Base-by-base conservation (phyloP, 1,140 invertebrate species). In the Eueides isabella region DNA sequence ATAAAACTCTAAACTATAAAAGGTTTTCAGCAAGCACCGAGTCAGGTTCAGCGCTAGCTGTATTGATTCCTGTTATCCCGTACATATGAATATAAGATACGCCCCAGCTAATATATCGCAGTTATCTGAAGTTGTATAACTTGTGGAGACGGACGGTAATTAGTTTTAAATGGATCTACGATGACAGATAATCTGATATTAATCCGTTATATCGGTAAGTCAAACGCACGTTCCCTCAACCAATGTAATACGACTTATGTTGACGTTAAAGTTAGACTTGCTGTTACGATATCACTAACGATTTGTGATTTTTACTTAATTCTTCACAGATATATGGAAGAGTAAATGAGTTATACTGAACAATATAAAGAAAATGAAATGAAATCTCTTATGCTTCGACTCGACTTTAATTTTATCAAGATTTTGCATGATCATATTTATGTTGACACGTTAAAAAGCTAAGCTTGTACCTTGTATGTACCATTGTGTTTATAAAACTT, bases 91-190 rank as follows among this genome's bases (percentile, higher is more conserved):
- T 48, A 55, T 9, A 55, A 38, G 6, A 7, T 23, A 55, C 11
- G 19, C 48, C 48, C 23, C 26, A 55, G 23, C 48, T 26, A 55
- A 55, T 55, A 55, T 9, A 26, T 26, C 3, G 23, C 48, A 23
- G 19, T 55, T 23, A 55, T 4, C 48, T 11, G 48, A 26, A 23
- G 23, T 55, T 26, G 9, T 48, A 19, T 26, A 26, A 12, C 0
- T 26, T 12, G 23, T 55, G 48, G 19, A 23, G 2, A 5, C 5
- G 41, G 41, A 19, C 19, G 48, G 19, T 55, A 55, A 55, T 55
- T 55, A 55, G 23, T 55, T 55, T 55, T 55, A 55, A 55, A 55
- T 23, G 48, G 48, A 55, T 55, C 19, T 55, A 55, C 6, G 48
- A 55, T 11, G 23, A 55, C 19, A 55, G 11, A 11, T 55, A 55